These are phyloP conservation scores for Leucophora obtusa DNA, from an alignment of 2,888 invertebrate species.

Conservation along the genomic window DNA sequence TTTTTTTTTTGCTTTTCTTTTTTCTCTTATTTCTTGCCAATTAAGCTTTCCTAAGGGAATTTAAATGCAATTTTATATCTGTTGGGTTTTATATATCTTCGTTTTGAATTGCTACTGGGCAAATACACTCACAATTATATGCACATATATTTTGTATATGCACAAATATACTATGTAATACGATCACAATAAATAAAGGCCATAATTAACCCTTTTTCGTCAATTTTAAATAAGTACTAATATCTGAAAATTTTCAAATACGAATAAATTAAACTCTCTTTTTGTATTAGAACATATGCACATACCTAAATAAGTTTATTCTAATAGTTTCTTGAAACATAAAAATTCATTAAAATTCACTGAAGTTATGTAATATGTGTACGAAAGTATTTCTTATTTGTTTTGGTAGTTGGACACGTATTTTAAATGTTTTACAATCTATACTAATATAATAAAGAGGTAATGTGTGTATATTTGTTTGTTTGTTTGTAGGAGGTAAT, in stretches of 20 bases:
- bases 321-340: too few species aligned
- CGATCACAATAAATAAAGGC: background rate
- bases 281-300: too few species aligned
- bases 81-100: constrained; percentile 27
- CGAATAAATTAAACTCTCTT: too few species aligned
- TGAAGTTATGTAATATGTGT: too few species aligned
- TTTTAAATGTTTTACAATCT: too few species aligned
- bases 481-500: too few species aligned
- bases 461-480: too few species aligned
- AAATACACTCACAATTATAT: constrained; percentile 1
- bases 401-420: too few species aligned
- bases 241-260: background rate
- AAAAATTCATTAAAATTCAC: too few species aligned
- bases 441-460: too few species aligned
- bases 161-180: background rate
- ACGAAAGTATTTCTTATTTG: too few species aligned
- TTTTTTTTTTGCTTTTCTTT: constrained; percentile 13
- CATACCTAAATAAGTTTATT: too few species aligned
- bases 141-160: background rate
- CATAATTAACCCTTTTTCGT: background rate
- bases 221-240: background rate
- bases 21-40: constrained; percentile 61
- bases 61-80: constrained; percentile 62
- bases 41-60: constrained; percentile 64
- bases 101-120: constrained; percentile 50